Evolutionary conservation across 2,113 vertebrate species (phyloP), one percentile per base, ranked within the genome.

Genomic region (Varanus salvator): DNA sequence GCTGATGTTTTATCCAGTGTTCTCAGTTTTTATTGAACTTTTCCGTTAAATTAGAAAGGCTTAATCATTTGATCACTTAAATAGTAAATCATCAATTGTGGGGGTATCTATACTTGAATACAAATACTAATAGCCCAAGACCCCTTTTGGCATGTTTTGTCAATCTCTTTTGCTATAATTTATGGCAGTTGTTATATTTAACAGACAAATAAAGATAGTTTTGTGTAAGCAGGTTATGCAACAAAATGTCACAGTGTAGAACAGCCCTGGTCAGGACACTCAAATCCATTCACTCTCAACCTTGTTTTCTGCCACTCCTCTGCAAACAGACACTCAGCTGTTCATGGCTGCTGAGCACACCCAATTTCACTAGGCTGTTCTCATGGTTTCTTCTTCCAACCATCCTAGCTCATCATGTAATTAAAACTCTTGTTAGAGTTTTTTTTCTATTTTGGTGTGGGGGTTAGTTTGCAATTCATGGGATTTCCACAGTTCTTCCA

Each of bases 91-190:
- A 78, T 80, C 50, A 44, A 44, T 80, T 7, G 25, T 23, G 60
- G 50, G 52, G 17, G 60, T 3, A 19, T 64, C 19, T 19, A 9
- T 76, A 78, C 0, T 12, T 44, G 31, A 27, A 64, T 19, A 64
- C 60, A 64, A 3, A 64, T 5, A 21, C 60, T 64, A 21, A 64
- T 64, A 64, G 60, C 60, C 60, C 57, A 60, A 60, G 57, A 60
- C 6, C 21, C 23, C 54, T 57, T 57, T 57, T 54, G 78, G 29
- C 19, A 8, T 87, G 31, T 50, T 76, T 44, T 86, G 75, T 80
- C 84, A 7, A 80, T 93, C 90, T 19, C 92, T 85, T 84, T 78
- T 6, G 54, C 38, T 84, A 19, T 91, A 34, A 44, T 50, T 91
- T 25, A 38, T 27, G 17, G 4, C 21, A 38, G 0, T 14, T 69